Conservation (phyloP, 2,113 vertebrate genomes). For the Hippocampus guttulatus region DNA sequence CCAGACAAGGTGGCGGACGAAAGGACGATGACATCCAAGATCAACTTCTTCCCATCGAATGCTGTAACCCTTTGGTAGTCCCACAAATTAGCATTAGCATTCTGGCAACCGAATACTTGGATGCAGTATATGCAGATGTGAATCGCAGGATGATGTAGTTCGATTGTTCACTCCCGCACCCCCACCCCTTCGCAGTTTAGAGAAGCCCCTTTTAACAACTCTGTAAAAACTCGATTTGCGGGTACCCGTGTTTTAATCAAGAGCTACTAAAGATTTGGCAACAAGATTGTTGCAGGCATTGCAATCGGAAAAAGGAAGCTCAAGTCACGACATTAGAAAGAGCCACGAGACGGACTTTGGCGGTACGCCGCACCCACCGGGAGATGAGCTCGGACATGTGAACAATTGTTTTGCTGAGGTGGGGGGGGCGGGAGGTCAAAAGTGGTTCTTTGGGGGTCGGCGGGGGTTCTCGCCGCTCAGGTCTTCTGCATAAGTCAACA, state of each 20-base stretch:
- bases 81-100: too few species aligned
- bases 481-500: neutral
- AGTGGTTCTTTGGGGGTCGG: neutral
- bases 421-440: neutral
- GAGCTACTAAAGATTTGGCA: neutral
- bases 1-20: conserved; percentile 12
- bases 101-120: too few species aligned
- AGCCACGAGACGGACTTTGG: neutral
- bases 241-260: neutral
- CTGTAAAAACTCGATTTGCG: neutral
- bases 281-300: neutral
- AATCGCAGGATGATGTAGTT: neutral
- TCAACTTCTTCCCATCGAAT: neutral
- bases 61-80: too few species aligned
- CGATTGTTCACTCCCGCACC: neutral
- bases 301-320: neutral
- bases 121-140: too few species aligned
- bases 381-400: neutral
- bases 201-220: neutral
- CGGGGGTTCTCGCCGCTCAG: neutral
- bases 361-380: too few species aligned
- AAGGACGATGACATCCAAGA: neutral
- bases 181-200: neutral
- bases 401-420: neutral
- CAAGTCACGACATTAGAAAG: neutral